phyloP scores from a whole-genome alignment of 2,888 invertebrate species.

The Lasioglossum villosulum region DNA sequence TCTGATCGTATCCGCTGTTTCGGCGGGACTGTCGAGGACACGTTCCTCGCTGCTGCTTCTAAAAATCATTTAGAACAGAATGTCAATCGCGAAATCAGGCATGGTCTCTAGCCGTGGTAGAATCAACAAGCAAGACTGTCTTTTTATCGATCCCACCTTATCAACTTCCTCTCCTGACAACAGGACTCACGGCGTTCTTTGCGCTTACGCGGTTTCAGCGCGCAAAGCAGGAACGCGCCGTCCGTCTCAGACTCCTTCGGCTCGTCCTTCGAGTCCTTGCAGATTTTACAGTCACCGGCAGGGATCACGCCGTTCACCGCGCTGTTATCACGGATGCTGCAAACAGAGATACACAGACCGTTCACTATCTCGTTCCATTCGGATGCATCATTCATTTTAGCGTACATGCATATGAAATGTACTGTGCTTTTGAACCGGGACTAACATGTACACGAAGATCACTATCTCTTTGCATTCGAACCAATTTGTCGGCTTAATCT shows the following conservation, averaged over 20 bases:
- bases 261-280: constrained; percentile 82
- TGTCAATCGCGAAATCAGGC: constrained; percentile 4
- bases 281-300: constrained; percentile 78
- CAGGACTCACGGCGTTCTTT: constrained; percentile 88
- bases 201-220: constrained; percentile 87
- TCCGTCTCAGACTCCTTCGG: constrained; percentile 84
- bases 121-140: constrained; percentile 3
- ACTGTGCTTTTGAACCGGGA: background rate
- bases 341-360: constrained; percentile 47
- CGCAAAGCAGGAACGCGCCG: constrained; percentile 86
- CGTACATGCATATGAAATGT: background rate
- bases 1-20: constrained; percentile 80
- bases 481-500: too few relatives aligned
- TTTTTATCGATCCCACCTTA: constrained; percentile 73
- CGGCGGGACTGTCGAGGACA: constrained; percentile 78
- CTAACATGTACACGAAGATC: background rate
- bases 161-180: constrained; percentile 82
- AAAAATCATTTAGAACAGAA: background rate
- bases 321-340: constrained; percentile 78
- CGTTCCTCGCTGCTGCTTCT: constrained; percentile 83
- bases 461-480: background rate
- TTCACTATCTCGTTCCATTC: background rate
- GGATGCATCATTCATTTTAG: background rate
- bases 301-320: constrained; percentile 77
- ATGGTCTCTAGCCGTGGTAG: background rate